Evolutionary conservation across 2,797 vertebrate species (phyloP).

Genomic region (Caiman crocodilus): DNA sequence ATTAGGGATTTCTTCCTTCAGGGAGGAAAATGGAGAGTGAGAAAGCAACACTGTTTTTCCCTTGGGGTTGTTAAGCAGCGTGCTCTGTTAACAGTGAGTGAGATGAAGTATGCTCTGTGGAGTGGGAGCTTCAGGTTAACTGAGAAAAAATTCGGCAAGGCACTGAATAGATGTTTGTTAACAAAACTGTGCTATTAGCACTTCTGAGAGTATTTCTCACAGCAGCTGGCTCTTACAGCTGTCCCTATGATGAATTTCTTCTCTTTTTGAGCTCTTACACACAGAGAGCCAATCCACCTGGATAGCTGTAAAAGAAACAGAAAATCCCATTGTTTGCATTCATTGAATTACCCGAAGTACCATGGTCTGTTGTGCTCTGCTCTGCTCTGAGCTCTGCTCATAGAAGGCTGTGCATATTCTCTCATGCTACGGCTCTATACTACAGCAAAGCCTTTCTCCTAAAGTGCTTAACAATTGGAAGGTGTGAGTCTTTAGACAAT

Average conservation of each 20-base stretch:
- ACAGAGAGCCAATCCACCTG: slow-evolving; percentile 35
- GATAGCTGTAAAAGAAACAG: background rate
- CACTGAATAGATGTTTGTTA: background rate
- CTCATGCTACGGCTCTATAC: too few relatives aligned
- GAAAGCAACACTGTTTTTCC: background rate
- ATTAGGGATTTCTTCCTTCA: slow-evolving; percentile 46
- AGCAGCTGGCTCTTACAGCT: background rate
- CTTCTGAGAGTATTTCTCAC: slow-evolving; percentile 13
- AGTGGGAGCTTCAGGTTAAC: background rate
- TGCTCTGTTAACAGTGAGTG: slow-evolving; percentile 45
- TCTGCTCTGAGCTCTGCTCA: background rate
- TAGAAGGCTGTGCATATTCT: background rate
- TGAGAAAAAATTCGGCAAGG: background rate
- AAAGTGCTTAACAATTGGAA: background rate
- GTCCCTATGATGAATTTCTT: slow-evolving; percentile 50
- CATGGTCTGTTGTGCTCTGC: background rate
- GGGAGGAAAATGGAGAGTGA: slow-evolving; percentile 37
- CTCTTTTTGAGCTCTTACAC: slow-evolving; percentile 39
- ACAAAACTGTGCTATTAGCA: slow-evolving; percentile 37
- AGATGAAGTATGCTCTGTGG: slow-evolving; percentile 42
- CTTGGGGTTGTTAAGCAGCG: slow-evolving; percentile 39
- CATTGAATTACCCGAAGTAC: background rate
- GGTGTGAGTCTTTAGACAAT: background rate
- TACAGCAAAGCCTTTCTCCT: background rate
- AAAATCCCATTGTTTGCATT: slow-evolving; percentile 43